Evolutionary conservation across 2,888 invertebrate genomes (phyloP).

Genomic region (Cylloceria caligata): DNA sequence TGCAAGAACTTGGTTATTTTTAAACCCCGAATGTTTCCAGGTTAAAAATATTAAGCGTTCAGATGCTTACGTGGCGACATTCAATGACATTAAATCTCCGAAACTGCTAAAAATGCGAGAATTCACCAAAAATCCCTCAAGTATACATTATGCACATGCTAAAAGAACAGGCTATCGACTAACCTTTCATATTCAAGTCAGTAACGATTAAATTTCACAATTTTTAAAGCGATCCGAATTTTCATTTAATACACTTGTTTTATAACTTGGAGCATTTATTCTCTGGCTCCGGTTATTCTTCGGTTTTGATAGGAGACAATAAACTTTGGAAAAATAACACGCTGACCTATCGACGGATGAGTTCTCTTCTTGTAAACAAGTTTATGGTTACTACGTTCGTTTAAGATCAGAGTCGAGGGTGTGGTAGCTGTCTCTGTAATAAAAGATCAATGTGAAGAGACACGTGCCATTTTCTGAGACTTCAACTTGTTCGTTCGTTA

Average conservation of each 20-base stretch:
- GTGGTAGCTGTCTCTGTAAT: constrained; percentile 29
- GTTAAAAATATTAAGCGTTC: background rate
- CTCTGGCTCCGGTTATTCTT: constrained; percentile 8
- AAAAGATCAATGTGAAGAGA: constrained; percentile 44
- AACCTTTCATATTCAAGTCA: background rate
- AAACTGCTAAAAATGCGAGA: background rate
- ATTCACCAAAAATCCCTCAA: background rate
- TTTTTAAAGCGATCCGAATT: background rate
- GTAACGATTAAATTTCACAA: constrained; percentile 1
- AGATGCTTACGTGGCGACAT: background rate
- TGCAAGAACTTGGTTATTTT: background rate
- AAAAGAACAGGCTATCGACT: too few species aligned
- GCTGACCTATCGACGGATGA: constrained; percentile 42
- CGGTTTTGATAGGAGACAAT: constrained; percentile 36
- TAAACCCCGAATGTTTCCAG: background rate
- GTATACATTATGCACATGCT: too few species aligned
- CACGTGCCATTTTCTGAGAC: constrained; percentile 22
- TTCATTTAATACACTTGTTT: constrained; percentile 8
- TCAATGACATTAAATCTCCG: background rate
- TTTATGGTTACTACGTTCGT: constrained; percentile 71
- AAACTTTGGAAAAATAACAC: constrained; percentile 33
- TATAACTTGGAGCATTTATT: constrained; percentile 8
- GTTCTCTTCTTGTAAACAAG: constrained; percentile 69
- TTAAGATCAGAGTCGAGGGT: constrained; percentile 52
- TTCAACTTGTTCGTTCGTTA: constrained; percentile 6